Evolutionary conservation across 1,140 invertebrate species (phyloP), one percentile per base, ranked within the genome.

Genomic region (Hycleus cichorii): DNA sequence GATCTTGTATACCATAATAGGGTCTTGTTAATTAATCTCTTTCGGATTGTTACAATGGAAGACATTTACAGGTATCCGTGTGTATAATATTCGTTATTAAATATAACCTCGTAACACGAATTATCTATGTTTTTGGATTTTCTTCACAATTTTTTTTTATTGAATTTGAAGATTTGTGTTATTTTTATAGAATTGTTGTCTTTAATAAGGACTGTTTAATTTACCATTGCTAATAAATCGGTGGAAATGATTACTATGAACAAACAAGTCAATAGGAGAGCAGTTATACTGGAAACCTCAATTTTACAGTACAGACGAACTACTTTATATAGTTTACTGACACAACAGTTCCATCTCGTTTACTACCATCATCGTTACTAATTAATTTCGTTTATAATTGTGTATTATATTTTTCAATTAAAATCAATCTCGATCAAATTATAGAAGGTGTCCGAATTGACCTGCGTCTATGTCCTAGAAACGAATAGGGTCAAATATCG

Each of bases 191-290:
- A 32, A 32, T 53, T 45, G 32, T 2, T 11, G 24, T 50, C 11
- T 50, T 26, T 53, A 45, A 32, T 42, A 53, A 45, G 42, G 24
- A 43, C 26, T 52, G 51, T 25, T 38, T 53, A 53, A 53, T 53
- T 53, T 53, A 53, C 51, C 32, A 24, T 45, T 12, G 51, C 38
- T 45, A 53, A 46, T 53, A 53, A 53, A 45, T 53, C 18, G 42
- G 42, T 53, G 44, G 42, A 53, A 45, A 53, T 53, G 51, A 53
- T 53, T 45, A 26, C 51, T 38, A 11, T 46, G 51, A 53, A 53
- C 51, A 53, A 53, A 53, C 51, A 53, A 53, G 51, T 53, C 51
- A 53, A 45, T 53, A 42, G 51, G 51, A 53, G 51, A 53, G 51
- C 51, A 53, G 51, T 53, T 53, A 53, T 46, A 38, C 51, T 53